Evolutionary conservation across 2,888 invertebrate genomes (phyloP), one percentile per base, ranked within the genome.

Genomic region (Eretmocerus hayati): DNA sequence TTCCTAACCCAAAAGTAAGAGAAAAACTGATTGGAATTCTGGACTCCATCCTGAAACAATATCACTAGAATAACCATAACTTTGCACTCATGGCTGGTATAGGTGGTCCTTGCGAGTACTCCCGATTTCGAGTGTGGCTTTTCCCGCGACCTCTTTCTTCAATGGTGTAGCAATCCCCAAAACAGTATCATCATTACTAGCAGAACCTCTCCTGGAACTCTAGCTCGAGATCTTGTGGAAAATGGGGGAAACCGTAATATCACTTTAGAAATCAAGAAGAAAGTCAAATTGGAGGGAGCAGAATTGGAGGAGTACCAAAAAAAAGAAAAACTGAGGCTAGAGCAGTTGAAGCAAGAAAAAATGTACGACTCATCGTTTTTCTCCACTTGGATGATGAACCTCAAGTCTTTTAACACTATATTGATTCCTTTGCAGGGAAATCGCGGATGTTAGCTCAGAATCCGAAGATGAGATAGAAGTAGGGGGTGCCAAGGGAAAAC

Each of bases 71-170:
- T 20, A 21, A 21, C 13, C 19, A 43, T 32, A 13, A 39, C 36
- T 20, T 4, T 23, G 20, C 36, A 23, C 33, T 13, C 19, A 42
- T 26, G 8, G 11, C 11, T 11, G 11, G 11, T 42, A 20, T 38
- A 79, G 78, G 92, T 97, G 3, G 97, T 99, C 11, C 74, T 99
- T 48, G 94, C 96, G 0, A 95, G 95, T 63, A 88, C 86, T 55
- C 87, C 93, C 0, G 97, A 97, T 69, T 81, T 99, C 76, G 96
- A 99, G 72, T 83, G 87, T 56, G 99, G 99, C 0, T 97, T 90
- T 72, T 87, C 96, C 0, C 76, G 97, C 46, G 97, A 99, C 63
- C 75, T 99, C 20, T 97, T 99, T 71, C 74, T 94, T 3, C 85
- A 89, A 62, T 99, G 97, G 96, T 90, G 93, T 46, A 80, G 84